Percentiles rank a stretch among this genome's conserved stretches.
These are phyloP conservation scores for Watsonalla binaria DNA, from an alignment of 2,888 invertebrate genomes.

Conservation along the genomic window DNA sequence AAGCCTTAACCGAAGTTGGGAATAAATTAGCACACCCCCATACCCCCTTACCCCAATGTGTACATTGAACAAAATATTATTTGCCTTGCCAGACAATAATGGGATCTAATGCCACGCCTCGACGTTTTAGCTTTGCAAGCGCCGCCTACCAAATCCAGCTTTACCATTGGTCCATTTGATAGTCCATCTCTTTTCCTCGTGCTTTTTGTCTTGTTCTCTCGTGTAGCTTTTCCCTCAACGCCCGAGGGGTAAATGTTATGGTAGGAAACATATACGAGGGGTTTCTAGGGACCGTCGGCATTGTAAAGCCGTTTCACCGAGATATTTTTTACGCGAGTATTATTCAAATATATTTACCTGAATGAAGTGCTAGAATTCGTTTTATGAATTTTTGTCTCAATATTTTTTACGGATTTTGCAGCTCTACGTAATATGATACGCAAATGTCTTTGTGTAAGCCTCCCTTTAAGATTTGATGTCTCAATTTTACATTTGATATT, in stretches of 20 bases:
- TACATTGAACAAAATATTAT: slow-evolving; percentile 86
- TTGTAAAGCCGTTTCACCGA: slow-evolving; percentile 59
- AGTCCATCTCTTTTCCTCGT: slow-evolving; percentile 33
- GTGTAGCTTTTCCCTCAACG: slow-evolving; percentile 72
- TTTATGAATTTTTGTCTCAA: slow-evolving; percentile 63
- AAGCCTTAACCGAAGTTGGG: slow-evolving; percentile 78
- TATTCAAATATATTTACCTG: slow-evolving; percentile 72
- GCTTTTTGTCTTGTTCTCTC: slow-evolving; percentile 39
- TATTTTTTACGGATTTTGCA: slow-evolving; percentile 64
- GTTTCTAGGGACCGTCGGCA: slow-evolving; percentile 65
- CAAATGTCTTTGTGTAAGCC: slow-evolving; percentile 11
- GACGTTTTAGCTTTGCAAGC: slow-evolving; percentile 76
- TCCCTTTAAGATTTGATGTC: neutral
- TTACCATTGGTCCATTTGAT: slow-evolving; percentile 49
- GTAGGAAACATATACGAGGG: slow-evolving; percentile 77
- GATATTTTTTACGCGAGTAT: slow-evolving; percentile 71
- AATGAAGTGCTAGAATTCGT: slow-evolving; percentile 72
- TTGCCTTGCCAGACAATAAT: slow-evolving; percentile 83
- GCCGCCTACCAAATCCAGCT: slow-evolving; percentile 49
- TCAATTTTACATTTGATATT: no score
- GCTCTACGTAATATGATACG: slow-evolving; percentile 22
- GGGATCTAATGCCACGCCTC: slow-evolving; percentile 76
- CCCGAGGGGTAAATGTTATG: slow-evolving; percentile 79
- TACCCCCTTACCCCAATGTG: slow-evolving; percentile 77
- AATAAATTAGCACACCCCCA: slow-evolving; percentile 74